Evolutionary conservation across 2,888 invertebrate species (phyloP).

Genomic region (Apotomis turbidana): DNA sequence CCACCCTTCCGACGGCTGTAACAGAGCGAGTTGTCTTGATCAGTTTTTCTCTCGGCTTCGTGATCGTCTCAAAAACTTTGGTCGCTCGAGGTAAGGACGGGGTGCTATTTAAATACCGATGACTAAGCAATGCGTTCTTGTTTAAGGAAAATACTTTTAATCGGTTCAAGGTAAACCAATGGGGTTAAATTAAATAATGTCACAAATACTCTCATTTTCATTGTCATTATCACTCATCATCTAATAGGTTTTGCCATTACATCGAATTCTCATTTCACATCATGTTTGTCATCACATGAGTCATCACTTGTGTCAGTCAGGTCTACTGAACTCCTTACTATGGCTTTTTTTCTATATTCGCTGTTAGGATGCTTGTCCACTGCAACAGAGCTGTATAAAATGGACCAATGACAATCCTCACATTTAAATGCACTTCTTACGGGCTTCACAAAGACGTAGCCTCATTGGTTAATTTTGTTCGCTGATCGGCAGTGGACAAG

Average conservation of each 20-base stretch:
- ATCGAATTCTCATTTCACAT: not conserved
- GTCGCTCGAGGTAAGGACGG: constrained; percentile 78
- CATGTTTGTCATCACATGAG: not conserved
- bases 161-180: constrained; percentile 5
- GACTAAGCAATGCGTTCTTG: not conserved
- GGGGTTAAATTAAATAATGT: not conserved
- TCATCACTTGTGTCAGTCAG: not conserved
- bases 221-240: not conserved
- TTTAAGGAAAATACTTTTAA: not conserved
- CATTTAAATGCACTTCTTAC: too few species aligned
- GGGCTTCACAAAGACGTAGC: too few species aligned
- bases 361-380: too few species aligned
- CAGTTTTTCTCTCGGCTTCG: constrained; percentile 77
- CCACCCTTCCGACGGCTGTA: constrained; percentile 76
- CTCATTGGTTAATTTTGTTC: too few species aligned
- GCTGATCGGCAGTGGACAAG: too few species aligned
- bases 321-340: too few species aligned
- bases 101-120: constrained; percentile 49
- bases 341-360: too few species aligned
- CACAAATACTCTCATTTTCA: constrained; percentile 9
- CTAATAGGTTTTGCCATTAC: not conserved
- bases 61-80: constrained; percentile 79
- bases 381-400: too few species aligned
- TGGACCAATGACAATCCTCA: too few species aligned
- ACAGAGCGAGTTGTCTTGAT: constrained; percentile 77